phyloP scores from a whole-genome alignment of 2,888 invertebrate genomes.

The Drosophila anceps region DNA sequence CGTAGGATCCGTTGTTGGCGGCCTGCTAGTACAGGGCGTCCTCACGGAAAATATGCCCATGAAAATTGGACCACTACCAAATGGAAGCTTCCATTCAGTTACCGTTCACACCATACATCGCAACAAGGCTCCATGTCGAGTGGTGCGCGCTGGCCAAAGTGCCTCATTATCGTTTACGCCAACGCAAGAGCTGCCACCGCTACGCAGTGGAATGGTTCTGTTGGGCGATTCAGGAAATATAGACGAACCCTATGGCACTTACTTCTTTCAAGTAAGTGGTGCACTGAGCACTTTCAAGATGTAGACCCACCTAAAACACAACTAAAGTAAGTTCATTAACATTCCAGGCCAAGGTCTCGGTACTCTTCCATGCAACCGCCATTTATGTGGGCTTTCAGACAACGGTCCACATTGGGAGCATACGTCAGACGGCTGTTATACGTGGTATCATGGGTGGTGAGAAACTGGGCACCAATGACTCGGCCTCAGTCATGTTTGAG shows the following conservation, averaged over 20 bases:
- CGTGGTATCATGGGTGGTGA: slow-evolving; percentile 89
- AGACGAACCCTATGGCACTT: slow-evolving; percentile 87
- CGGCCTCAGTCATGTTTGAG: slow-evolving; percentile 94
- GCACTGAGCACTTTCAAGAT: no score
- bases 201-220: slow-evolving; percentile 94
- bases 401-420: slow-evolving; percentile 97
- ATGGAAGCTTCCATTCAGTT: slow-evolving; percentile 92
- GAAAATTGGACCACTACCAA: slow-evolving; percentile 91
- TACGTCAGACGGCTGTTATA: slow-evolving; percentile 97
- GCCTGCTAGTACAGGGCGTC: slow-evolving; percentile 93
- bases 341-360: slow-evolving; percentile 92
- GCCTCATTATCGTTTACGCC: slow-evolving; percentile 90
- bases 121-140: slow-evolving; percentile 95
- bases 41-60: slow-evolving; percentile 93
- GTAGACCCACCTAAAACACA: not conserved
- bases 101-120: slow-evolving; percentile 94
- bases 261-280: slow-evolving; percentile 87
- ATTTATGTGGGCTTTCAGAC: slow-evolving; percentile 95
- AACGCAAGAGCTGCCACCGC: slow-evolving; percentile 86
- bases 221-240: slow-evolving; percentile 84
- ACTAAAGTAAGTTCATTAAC: no score
- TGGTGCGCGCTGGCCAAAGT: slow-evolving; percentile 95
- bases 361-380: slow-evolving; percentile 94
- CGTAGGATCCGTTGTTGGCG: slow-evolving; percentile 93
- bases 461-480: slow-evolving; percentile 91